A percentile compares a stretch with the other conserved stretches of the same genome.
Evolutionary conservation across 2,797 vertebrate genomes (phyloP).

Genomic region (Pterois miles): DNA sequence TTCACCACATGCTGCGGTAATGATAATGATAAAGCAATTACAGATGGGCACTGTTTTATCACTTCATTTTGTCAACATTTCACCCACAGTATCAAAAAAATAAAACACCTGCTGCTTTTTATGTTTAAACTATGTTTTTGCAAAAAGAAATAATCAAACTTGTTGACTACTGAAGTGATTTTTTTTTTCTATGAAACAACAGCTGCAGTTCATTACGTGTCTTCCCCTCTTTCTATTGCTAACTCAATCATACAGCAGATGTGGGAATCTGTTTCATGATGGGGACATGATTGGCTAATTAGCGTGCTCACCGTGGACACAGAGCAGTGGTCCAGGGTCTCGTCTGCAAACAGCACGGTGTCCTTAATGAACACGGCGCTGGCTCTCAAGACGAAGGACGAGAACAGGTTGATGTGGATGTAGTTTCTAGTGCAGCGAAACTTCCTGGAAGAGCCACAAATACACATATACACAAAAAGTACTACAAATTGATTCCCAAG

Average conservation of each 20-base stretch:
- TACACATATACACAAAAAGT: neutral
- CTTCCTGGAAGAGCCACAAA: conserved; percentile 78
- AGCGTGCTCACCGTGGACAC: conserved; percentile 86
- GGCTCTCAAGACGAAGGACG: conserved; percentile 90
- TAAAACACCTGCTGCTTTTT: neutral
- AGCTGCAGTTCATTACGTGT: neutral
- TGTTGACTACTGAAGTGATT: neutral
- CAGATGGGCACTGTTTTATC: neutral
- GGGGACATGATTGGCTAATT: neutral
- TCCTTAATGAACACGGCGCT: conserved; percentile 92
- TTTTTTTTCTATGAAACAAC: conserved; percentile 1
- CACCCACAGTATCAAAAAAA: neutral
- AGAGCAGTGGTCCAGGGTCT: conserved; percentile 90
- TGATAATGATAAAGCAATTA: neutral
- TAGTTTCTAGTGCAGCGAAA: conserved; percentile 93
- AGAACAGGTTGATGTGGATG: conserved; percentile 93
- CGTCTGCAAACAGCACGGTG: conserved; percentile 88
- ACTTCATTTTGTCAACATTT: neutral
- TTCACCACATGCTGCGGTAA: neutral
- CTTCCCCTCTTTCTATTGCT: conserved; percentile 5
- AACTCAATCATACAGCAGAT: conserved; percentile 30
- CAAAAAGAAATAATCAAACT: neutral
- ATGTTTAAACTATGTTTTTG: neutral
- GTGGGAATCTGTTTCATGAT: neutral
- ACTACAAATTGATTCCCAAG: neutral